phyloP scores from a whole-genome alignment of 2,113 vertebrate species.

The Siniperca knerii region DNA sequence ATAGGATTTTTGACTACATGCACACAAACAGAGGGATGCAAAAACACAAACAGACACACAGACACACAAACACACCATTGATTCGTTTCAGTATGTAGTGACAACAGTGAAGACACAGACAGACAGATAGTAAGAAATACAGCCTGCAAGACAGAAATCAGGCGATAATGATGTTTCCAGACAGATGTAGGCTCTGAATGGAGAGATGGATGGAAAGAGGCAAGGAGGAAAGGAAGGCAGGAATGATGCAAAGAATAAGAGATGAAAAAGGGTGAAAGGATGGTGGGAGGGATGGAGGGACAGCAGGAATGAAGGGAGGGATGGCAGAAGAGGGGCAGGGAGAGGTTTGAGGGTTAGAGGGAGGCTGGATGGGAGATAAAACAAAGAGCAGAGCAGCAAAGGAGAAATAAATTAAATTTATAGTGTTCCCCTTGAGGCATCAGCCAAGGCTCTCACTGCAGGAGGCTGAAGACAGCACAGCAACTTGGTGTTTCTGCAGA shows the following conservation, averaged over 20 bases:
- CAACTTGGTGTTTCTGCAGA: slow-evolving; percentile 21
- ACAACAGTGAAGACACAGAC: slow-evolving; percentile 50
- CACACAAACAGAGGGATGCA: neutral
- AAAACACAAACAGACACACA: neutral
- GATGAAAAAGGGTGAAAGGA: slow-evolving; percentile 17
- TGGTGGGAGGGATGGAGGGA: slow-evolving; percentile 33
- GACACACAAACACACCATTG: slow-evolving; percentile 16
- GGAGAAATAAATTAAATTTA: slow-evolving; percentile 77
- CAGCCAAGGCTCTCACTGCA: slow-evolving; percentile 58
- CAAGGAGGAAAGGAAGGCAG: slow-evolving; percentile 16
- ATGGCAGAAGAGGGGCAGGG: slow-evolving; percentile 31
- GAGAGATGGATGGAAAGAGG: slow-evolving; percentile 31
- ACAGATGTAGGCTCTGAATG: slow-evolving; percentile 31
- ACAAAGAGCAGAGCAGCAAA: slow-evolving; percentile 57
- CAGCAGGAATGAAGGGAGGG: slow-evolving; percentile 47
- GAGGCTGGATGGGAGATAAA: slow-evolving; percentile 64
- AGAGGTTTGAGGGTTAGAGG: slow-evolving; percentile 48
- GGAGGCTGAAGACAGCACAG: slow-evolving; percentile 55
- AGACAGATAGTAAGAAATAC: slow-evolving; percentile 27
- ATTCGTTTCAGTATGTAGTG: slow-evolving; percentile 53
- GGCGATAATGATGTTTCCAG: slow-evolving; percentile 61
- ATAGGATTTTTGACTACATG: slow-evolving; percentile 14
- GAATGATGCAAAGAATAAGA: slow-evolving; percentile 28
- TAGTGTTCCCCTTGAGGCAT: slow-evolving; percentile 78
- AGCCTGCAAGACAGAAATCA: slow-evolving; percentile 42